phyloP scores from a whole-genome alignment of 2,888 invertebrate genomes.

The Yponomeuta sedellus region DNA sequence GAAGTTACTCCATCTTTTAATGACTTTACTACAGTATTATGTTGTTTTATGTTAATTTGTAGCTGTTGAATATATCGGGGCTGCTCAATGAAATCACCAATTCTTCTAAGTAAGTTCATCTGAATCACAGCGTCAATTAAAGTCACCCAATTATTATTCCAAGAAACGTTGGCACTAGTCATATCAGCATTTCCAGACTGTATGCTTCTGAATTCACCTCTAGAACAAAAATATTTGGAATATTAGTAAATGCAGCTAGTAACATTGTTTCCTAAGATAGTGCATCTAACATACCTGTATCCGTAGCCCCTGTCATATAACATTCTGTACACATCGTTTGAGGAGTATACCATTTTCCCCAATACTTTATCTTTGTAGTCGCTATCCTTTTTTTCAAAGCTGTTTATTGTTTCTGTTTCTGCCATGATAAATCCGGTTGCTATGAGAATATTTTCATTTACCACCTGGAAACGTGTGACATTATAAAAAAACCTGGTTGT shows the following conservation, averaged over 20 bases:
- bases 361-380: not conserved
- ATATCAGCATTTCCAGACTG: not conserved
- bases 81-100: conserved; percentile 74
- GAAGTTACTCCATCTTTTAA: not conserved
- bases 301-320: not conserved
- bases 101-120: conserved; percentile 77
- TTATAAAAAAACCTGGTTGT: not conserved
- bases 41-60: conserved; percentile 1
- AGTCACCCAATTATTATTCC: conserved; percentile 84
- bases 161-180: conserved; percentile 32
- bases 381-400: not conserved
- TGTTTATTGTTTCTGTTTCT: not conserved
- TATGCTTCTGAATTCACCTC: conserved; percentile 9
- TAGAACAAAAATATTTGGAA: not conserved
- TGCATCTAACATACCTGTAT: not conserved
- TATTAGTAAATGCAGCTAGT: not conserved
- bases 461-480: not conserved
- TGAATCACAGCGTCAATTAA: conserved; percentile 87
- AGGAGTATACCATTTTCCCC: not conserved
- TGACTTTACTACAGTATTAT: not conserved
- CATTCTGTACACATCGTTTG: not conserved
- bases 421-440: not conserved
- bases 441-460: not conserved
- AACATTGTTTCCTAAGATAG: too few species aligned
- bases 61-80: conserved; percentile 42